Base-by-base conservation (phyloP, 2,113 vertebrate genomes). In the Xiphophorus hellerii region DNA sequence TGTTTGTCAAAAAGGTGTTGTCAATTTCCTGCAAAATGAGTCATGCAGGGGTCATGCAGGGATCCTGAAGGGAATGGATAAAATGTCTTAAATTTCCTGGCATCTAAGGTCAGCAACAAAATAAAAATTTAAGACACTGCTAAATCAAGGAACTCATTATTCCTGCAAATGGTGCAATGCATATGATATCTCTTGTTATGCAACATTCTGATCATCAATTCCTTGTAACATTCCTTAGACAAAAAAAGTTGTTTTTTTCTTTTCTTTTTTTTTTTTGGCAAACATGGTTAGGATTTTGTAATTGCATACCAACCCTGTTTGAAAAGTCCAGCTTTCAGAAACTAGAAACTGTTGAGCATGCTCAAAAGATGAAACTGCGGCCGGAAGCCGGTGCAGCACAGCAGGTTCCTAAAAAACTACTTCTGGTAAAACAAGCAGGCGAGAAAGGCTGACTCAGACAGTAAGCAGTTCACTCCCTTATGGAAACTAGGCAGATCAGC, bases 381-480 rank as follows among this genome's bases (percentile, higher is more conserved):
- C 76, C 66, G n/a, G 81, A 81, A 84, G 71, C 64, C 68, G 63
- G 62, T 76, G 68, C 80, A 88, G 84, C 77, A 73, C 54, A 77
- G 78, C 85, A 83, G 82, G 85, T 90, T 92, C 87, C 85, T 82
- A 74, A 86, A 76, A 84, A 76, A 51, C 74, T 33, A 78, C 82
- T 92, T 91, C 84, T 91, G 78, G 90, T 89, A 82, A 87, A 87
- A 78, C 75, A 73, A 78, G 75, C 84, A 84, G 73, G 77, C 73
- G 65, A 85, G 78, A 5, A 71, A 74, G 83, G 83, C 86, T 91
- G 90, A 86, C 83, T 89, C 86, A 76, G 70, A 73, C 78, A 76
- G 87, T 89, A 88, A 87, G 86, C 66, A 74, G 22, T 60, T 72
- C 83, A 84, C 78, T 82, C 66, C 69, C 31, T 33, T n/a, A 75